phyloP scores from a whole-genome alignment of 1,140 invertebrate genomes.

The Papilio dardanus region DNA sequence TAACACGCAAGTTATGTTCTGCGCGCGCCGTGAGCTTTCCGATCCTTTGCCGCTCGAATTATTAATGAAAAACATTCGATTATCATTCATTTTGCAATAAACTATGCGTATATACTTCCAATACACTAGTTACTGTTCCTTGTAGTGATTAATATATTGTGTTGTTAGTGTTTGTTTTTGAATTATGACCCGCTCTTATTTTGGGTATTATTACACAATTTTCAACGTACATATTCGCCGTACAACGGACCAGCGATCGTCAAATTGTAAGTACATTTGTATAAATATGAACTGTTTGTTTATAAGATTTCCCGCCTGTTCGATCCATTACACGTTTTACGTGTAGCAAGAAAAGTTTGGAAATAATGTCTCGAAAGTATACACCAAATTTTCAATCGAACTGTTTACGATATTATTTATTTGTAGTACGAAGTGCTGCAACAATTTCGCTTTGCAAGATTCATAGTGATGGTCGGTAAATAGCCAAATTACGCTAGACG shows the following conservation, averaged over 20 bases:
- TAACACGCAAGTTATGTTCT: slow-evolving; percentile 39
- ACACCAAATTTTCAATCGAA: too few relatives aligned
- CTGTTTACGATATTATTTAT: too few relatives aligned
- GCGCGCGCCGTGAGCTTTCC: slow-evolving; percentile 40
- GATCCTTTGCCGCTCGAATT: slow-evolving; percentile 50
- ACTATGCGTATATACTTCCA: slow-evolving; percentile 44
- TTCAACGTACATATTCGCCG: slow-evolving; percentile 31
- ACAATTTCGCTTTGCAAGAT: too few relatives aligned
- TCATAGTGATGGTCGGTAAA: too few relatives aligned
- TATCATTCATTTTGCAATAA: slow-evolving; percentile 45
- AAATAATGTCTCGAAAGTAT: neutral
- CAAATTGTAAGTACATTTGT: slow-evolving; percentile 49
- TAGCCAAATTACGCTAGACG: too few relatives aligned
- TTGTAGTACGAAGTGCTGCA: too few relatives aligned
- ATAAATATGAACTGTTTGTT: neutral
- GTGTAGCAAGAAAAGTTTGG: neutral
- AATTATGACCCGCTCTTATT: slow-evolving; percentile 63
- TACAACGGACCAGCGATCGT: slow-evolving; percentile 38
- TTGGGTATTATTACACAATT: slow-evolving; percentile 64
- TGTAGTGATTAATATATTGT: slow-evolving; percentile 34
- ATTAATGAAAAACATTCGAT: slow-evolving; percentile 61
- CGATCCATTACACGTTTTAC: neutral
- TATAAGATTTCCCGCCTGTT: neutral
- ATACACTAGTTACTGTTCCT: slow-evolving; percentile 39
- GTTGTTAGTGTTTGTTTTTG: slow-evolving; percentile 39